A percentile compares a stretch with the other conserved stretches of the same genome.
phyloP scores from a whole-genome alignment of 2,888 invertebrate species.

The Malachius bipustulatus region DNA sequence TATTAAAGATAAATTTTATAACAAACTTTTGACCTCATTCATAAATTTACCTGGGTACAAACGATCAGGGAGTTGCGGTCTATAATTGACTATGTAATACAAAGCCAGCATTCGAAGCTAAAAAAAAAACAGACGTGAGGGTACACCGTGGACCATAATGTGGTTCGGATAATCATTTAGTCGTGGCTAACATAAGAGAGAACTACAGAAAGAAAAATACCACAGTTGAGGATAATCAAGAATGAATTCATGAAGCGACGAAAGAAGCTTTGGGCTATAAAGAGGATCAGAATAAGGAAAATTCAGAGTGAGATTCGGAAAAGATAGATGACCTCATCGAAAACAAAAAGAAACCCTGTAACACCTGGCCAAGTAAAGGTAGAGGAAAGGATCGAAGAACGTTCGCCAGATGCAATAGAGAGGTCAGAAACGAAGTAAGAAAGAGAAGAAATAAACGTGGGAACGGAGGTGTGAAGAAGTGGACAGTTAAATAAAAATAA shows the following conservation, averaged over 20 bases:
- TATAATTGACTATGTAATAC: too few relatives aligned
- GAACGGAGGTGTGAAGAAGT: constrained; percentile 2
- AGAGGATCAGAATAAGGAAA: neutral
- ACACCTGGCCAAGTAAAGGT: constrained; percentile 5
- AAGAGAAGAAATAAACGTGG: constrained; percentile 5
- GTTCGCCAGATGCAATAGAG: neutral
- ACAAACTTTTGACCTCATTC: too few relatives aligned
- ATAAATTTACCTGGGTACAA: too few relatives aligned
- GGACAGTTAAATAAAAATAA: too few relatives aligned
- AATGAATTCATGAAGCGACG: constrained; percentile 8
- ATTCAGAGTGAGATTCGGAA: constrained; percentile 7
- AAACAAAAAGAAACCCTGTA: constrained; percentile 7
- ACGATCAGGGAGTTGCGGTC: too few relatives aligned
- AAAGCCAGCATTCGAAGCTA: constrained; percentile 3
- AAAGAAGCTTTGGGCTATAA: constrained; percentile 8
- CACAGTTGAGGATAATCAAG: neutral
- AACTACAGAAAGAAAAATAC: constrained; percentile 2
- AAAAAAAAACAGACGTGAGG: neutral
- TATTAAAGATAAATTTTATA: too few relatives aligned
- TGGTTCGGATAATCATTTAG: constrained; percentile 1
- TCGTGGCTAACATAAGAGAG: neutral
- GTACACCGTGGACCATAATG: constrained; percentile 1
- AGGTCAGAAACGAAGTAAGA: constrained; percentile 4
- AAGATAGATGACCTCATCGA: constrained; percentile 4
- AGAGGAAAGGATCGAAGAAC: constrained; percentile 6